phyloP scores from a whole-genome alignment of 2,113 vertebrate genomes.

The Apteryx owenii region DNA sequence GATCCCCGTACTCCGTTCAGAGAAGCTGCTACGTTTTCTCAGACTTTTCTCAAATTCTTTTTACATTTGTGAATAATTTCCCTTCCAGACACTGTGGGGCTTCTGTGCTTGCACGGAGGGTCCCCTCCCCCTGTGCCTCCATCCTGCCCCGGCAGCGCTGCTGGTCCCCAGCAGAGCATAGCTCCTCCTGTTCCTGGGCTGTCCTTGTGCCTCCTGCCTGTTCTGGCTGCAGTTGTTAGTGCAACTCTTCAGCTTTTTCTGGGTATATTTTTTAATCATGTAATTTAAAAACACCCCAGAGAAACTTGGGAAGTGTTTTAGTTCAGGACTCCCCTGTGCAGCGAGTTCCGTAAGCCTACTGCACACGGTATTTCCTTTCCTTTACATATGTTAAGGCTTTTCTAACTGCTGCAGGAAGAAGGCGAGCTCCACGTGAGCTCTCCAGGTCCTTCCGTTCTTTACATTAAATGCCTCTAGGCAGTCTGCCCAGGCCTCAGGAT shows the following conservation, averaged over 20 bases:
- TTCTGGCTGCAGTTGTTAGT: background rate
- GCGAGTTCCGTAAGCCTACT: accelerated
- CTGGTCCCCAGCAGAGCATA: accelerated
- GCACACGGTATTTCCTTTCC: accelerated
- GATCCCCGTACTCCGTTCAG: too few relatives aligned
- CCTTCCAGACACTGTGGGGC: background rate
- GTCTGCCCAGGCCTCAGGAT: background rate
- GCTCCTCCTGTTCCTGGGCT: background rate
- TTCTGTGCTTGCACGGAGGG: accelerated
- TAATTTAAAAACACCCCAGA: background rate
- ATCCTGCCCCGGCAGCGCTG: background rate
- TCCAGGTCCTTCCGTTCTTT: background rate
- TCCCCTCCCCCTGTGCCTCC: background rate
- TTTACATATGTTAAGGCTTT: background rate
- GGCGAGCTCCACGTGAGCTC: accelerated
- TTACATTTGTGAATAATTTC: background rate
- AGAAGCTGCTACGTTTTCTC: too few relatives aligned
- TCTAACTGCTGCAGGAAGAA: background rate
- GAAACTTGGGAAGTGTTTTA: background rate
- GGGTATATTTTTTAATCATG: background rate
- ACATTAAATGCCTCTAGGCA: background rate
- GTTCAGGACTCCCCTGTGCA: background rate
- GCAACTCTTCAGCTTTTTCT: background rate
- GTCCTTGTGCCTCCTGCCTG: background rate
- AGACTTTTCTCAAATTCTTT: background rate